Conservation (phyloP, 2,113 vertebrate genomes). For the Brachypodius melanocephalos region DNA sequence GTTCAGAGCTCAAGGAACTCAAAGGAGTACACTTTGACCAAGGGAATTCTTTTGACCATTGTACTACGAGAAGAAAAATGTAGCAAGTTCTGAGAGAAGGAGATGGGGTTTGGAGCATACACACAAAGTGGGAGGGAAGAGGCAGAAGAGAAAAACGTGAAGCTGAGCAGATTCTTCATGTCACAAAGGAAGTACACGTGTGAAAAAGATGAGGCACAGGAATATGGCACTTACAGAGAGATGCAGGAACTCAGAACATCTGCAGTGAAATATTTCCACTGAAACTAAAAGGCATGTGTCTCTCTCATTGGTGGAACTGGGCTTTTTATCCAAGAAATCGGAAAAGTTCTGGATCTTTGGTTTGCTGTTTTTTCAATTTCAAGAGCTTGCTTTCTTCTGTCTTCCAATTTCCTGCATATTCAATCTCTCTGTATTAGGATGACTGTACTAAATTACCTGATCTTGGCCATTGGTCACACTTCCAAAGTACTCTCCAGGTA, state of each 20-base stretch:
- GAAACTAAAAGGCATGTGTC: not conserved
- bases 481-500: not conserved
- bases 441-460: not conserved
- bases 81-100: not conserved
- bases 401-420: not conserved
- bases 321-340: not conserved
- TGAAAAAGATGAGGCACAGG: not conserved
- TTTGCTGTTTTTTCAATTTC: not conserved
- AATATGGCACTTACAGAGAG: not conserved
- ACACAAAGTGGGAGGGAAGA: not conserved
- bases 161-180: not conserved
- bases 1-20: not conserved
- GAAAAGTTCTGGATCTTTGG: not conserved
- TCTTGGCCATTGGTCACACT: not conserved
- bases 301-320: not conserved
- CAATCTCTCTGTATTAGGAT: not conserved
- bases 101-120: not conserved
- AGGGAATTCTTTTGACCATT: constrained; percentile 4
- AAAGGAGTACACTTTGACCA: not conserved
- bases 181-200: not conserved
- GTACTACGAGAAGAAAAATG: not conserved
- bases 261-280: not conserved
- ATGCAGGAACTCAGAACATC: not conserved
- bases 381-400: not conserved
- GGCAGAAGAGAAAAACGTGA: not conserved